A percentile compares a stretch with the other conserved stretches of the same genome.
Evolutionary conservation across 2,888 invertebrate species (phyloP).

Genomic region (Lasiommata megera): DNA sequence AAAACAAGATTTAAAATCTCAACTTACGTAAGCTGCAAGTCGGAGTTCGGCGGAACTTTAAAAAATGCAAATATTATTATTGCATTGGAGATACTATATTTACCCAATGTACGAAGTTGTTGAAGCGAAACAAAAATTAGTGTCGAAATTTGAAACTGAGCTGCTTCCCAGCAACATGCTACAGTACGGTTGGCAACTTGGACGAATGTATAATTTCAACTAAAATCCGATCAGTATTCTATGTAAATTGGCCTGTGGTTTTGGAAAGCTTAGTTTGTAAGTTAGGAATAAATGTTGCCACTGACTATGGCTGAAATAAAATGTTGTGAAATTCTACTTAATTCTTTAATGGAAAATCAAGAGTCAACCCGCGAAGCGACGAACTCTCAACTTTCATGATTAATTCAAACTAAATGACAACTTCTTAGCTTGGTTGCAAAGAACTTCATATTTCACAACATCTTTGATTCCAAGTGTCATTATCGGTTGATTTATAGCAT

Average conservation of each 20-base stretch:
- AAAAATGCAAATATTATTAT: conserved; percentile 13
- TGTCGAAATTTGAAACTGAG: conserved; percentile 34
- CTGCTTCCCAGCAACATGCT: conserved; percentile 38
- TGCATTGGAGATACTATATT: conserved; percentile 5
- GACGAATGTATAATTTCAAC: conserved; percentile 66
- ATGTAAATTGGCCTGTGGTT: conserved; percentile 70
- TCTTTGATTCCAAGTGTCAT: neutral
- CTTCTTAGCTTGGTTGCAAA: neutral
- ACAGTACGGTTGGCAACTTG: conserved; percentile 57
- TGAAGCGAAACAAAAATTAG: conserved; percentile 37
- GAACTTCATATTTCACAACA: neutral
- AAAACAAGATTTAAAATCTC: conserved; percentile 5
- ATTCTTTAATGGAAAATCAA: neutral
- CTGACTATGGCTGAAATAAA: neutral
- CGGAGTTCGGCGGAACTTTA: conserved; percentile 4
- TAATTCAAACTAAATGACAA: neutral
- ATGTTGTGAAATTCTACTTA: neutral
- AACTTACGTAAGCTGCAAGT: conserved; percentile 8
- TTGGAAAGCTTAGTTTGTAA: conserved; percentile 43
- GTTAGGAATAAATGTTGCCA: neutral
- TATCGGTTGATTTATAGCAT: neutral
- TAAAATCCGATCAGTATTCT: conserved; percentile 69
- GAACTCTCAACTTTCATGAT: neutral
- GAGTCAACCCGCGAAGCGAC: neutral
- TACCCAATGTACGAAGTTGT: conserved; percentile 34